These are phyloP conservation scores for Falco biarmicus DNA, from an alignment of 2,797 vertebrate species.

Conservation along the genomic window DNA sequence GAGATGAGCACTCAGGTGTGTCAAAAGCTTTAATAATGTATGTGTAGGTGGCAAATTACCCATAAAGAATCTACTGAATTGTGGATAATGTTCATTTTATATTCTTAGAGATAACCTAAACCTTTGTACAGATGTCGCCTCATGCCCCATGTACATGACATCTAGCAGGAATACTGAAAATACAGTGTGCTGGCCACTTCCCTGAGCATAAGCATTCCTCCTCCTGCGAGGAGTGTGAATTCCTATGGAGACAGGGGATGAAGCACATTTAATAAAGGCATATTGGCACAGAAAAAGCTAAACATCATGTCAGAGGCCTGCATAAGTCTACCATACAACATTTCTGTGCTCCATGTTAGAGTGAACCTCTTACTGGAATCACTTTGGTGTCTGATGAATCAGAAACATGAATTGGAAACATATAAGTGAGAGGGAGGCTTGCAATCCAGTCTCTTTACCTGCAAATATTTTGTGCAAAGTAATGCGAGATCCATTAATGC, in stretches of 20 bases:
- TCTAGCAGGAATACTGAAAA: not conserved
- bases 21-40: constrained; percentile 20
- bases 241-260: not conserved
- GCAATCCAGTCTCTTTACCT: not conserved
- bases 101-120: not conserved
- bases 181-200: not conserved
- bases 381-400: not conserved
- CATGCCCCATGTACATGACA: not conserved
- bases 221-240: not conserved
- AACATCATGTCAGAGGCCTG: not conserved
- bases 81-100: constrained; percentile 4
- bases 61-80: not conserved
- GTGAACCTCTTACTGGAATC: not conserved
- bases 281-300: not conserved
- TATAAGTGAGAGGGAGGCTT: not conserved
- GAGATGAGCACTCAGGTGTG: not conserved
- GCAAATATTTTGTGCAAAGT: not conserved
- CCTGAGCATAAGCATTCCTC: not conserved
- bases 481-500: not conserved
- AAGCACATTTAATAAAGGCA: not conserved
- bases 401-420: not conserved
- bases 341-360: not conserved
- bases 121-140: not conserved
- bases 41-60: constrained; percentile 42
- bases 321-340: not conserved